Conservation (phyloP, 1,140 invertebrate species). For the Antheraea pernyi region DNA sequence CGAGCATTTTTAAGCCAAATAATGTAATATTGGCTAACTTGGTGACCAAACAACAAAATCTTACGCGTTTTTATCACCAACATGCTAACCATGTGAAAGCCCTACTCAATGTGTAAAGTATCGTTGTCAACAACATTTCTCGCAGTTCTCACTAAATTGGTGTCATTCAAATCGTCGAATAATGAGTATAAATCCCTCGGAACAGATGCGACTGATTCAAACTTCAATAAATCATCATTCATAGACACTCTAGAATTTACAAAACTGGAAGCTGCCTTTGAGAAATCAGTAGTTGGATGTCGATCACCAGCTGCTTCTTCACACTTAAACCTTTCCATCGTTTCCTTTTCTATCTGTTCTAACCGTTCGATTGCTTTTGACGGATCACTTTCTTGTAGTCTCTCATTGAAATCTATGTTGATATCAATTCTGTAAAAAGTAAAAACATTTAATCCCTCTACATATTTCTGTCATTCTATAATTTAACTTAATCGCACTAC, state of each 20-base stretch:
- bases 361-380: slow-evolving; percentile 51
- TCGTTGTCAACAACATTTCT: slow-evolving; percentile 14
- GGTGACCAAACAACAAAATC: not conserved
- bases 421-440: slow-evolving; percentile 54
- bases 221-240: slow-evolving; percentile 19
- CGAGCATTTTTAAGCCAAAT: not conserved
- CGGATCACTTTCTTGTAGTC: slow-evolving; percentile 48
- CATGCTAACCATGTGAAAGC: slow-evolving; percentile 15
- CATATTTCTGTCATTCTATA: too few relatives aligned
- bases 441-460: slow-evolving; percentile 6
- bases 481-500: too few relatives aligned
- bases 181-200: slow-evolving; percentile 21
- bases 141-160: slow-evolving; percentile 4
- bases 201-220: not conserved
- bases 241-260: slow-evolving; percentile 11
- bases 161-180: slow-evolving; percentile 18
- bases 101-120: slow-evolving; percentile 15
- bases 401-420: slow-evolving; percentile 54
- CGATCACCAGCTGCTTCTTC: slow-evolving; percentile 10
- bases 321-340: slow-evolving; percentile 42
- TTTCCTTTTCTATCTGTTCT: slow-evolving; percentile 66
- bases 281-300: not conserved
- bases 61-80: not conserved
- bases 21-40: too few relatives aligned
- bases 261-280: slow-evolving; percentile 14